Percentiles rank a stretch among this genome's conserved stretches.
Conservation (phyloP, 1,140 invertebrate species). For the Wiebesia pumilae region DNA sequence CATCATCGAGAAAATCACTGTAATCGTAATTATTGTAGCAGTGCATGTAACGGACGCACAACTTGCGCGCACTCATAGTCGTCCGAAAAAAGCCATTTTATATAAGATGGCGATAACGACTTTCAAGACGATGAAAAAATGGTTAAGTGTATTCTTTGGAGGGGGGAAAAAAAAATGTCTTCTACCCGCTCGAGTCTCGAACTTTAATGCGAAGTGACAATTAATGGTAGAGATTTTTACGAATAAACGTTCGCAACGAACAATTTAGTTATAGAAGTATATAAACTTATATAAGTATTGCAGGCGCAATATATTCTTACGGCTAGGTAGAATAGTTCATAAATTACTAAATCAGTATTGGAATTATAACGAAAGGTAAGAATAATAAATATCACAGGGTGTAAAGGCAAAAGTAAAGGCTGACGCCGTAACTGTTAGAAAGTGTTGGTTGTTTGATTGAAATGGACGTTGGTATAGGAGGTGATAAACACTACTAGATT, state of each 20-base stretch:
- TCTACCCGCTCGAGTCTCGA: background rate
- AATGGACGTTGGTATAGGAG: background rate
- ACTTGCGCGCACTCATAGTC: constrained; percentile 17
- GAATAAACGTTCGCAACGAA: too few relatives aligned
- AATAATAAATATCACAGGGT: background rate
- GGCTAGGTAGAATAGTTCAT: too few relatives aligned
- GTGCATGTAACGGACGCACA: constrained; percentile 31
- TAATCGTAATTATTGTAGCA: constrained; percentile 65
- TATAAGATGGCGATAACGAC: constrained; percentile 29
- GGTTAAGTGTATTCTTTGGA: background rate
- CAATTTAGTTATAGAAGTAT: too few relatives aligned
- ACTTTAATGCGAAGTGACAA: background rate
- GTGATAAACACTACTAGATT: background rate
- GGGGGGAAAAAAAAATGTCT: too few relatives aligned
- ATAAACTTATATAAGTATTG: too few relatives aligned
- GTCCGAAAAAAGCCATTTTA: constrained; percentile 24
- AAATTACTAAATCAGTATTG: background rate
- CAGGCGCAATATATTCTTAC: too few relatives aligned
- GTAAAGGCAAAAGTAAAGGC: too few relatives aligned
- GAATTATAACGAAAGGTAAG: background rate
- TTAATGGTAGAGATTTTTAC: background rate
- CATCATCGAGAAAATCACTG: constrained; percentile 59
- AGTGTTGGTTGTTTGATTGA: background rate
- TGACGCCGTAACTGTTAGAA: background rate
- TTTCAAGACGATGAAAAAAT: background rate